Evolutionary conservation across 2,888 invertebrate genomes (phyloP), one percentile per base, ranked within the genome.

Genomic region (Hypomecis atomaria): DNA sequence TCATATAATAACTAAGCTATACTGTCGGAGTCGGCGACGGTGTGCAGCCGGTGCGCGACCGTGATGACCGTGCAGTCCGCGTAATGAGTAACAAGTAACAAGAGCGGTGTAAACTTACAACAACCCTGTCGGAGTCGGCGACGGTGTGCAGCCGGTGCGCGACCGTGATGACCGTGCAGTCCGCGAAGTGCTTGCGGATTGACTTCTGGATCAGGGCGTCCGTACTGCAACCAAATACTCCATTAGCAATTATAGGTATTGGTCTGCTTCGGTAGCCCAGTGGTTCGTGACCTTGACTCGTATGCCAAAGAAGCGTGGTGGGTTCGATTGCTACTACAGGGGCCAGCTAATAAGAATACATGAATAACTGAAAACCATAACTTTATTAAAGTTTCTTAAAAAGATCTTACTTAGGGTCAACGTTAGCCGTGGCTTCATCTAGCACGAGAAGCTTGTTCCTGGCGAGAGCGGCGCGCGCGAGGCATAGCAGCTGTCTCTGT

Each of bases 351-450:
- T 23, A 23, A 23, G 23, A 3, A 23, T 23, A 23, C 3, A 23
- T 3, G 23, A 1, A 23, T 23, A 23, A 2, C 23, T 3, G 23
- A 23, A 23, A 23, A 23, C 23, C 23, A 23, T 23, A 23, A 23
- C 10, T 0, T 40, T 40, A 6, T 7, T n/a, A 38, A 38, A 38
- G 9, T 10, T 36, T 5, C 8, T 11, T n/a, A 13, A 0, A 7
- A 37, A 6, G 23, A 5, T 23, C 69, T 71, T 90, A 96, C 96
- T 95, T 95, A 65, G 96, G 96, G 87, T 98, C 98, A 2, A 98
- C 97, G 84, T 98, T 98, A 3, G 98, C 97, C 0, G 98, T 98
- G 38, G 98, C 98, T 89, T 98, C 98, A 70, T 98, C 98, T 68
- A 98, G 91, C 33, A 98, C 95, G 1, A 98, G 93, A 70, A 98